Evolutionary conservation across 2,113 vertebrate species (phyloP), one percentile per base, ranked within the genome.

Genomic region (Xyliphius kryptos): DNA sequence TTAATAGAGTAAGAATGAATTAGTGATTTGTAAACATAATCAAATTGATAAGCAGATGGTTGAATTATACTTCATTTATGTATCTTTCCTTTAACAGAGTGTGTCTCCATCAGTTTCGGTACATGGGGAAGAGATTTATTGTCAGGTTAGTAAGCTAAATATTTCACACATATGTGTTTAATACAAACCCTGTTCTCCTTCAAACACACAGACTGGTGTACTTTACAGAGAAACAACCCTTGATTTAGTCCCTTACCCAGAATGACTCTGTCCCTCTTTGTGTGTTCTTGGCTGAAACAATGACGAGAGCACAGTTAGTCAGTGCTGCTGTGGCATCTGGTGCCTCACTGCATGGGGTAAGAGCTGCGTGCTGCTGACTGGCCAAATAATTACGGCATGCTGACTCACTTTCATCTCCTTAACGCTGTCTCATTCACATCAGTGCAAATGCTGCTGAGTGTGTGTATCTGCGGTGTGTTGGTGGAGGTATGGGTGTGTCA

Each of bases 91-190:
- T 75, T 32, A 60, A 57, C 90, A 98, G 96, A 80, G 91, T 98
- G 9, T 98, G 93, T 77, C 82, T 98, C 11, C 90, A 97, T 83
- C 96, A 98, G 87, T 98, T 98, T 82, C 90, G 94, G 80, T 98
- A 98, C 81, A 92, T 96, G 92, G 96, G 96, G 26, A 98, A 97
- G 63, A 81, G 95, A 76, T 92, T 91, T 73, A 95, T 98, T 61
- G 89, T 90, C 87, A 98, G 96, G 96, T 98, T 93, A 69, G 9
- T n/a, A 57, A 40, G 32, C 49, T 1, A 5, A 4, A 54, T 11
- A 21, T 19, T 16, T 56, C 13, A 57, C 48, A 22, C 56, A 50
- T 54, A 54, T 47, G 36, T 41, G 65, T 48, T 61, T 50, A 60
- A n/a, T 26, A 70, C 20, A 50, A 44, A 46, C 61, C 38, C 22